Conservation (phyloP, 1,140 invertebrate genomes). For the Brachionus koreanus region DNA sequence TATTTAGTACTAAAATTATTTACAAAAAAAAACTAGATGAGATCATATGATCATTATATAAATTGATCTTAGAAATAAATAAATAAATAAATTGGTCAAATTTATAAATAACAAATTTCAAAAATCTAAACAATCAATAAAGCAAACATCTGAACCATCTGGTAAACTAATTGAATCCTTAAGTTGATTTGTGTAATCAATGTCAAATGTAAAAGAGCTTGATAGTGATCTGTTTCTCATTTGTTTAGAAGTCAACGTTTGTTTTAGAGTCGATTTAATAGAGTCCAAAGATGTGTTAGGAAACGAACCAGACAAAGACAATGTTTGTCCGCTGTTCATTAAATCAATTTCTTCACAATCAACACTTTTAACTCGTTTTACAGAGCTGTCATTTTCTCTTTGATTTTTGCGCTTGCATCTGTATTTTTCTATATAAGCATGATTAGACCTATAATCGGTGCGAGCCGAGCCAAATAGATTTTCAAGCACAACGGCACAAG, state of each 20-base stretch:
- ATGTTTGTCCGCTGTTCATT: not conserved
- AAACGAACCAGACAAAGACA: not conserved
- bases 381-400: not conserved
- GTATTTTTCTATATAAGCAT: slow-evolving; percentile 34
- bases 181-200: not conserved
- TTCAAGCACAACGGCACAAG: slow-evolving; percentile 8
- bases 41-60: not conserved
- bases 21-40: not conserved
- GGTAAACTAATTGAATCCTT: not conserved
- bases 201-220: not conserved
- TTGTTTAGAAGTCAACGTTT: not conserved
- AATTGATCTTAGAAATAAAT: not conserved
- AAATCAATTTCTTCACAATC: not conserved
- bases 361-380: not conserved
- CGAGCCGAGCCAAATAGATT: slow-evolving; percentile 17
- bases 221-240: not conserved
- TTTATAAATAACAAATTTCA: not conserved
- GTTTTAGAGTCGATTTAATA: slow-evolving; percentile 18
- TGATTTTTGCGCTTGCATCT: not conserved
- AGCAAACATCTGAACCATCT: not conserved
- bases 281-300: not conserved
- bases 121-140: slow-evolving; percentile 28
- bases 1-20: not conserved
- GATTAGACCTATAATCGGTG: slow-evolving; percentile 24
- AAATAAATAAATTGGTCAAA: slow-evolving; percentile 5